A percentile compares a stretch with the other conserved stretches of the same genome.
phyloP scores from a whole-genome alignment of 2,888 invertebrate species.

The Petrolisthes cinctipes region DNA sequence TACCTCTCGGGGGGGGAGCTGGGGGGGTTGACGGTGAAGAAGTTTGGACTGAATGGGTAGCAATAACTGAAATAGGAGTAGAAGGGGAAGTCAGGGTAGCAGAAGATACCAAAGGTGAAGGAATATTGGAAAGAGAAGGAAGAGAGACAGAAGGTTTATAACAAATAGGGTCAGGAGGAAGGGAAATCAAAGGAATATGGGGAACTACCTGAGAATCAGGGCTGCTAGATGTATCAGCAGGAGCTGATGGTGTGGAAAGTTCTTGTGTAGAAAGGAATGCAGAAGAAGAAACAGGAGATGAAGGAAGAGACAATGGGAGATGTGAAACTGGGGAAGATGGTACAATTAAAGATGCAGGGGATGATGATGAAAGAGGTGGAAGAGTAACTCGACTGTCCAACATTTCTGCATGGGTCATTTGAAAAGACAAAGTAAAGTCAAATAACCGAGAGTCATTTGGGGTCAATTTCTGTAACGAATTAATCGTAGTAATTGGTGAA shows the following conservation, averaged over 20 bases:
- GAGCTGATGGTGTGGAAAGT: not conserved
- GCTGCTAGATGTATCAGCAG: not conserved
- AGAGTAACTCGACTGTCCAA: not conserved
- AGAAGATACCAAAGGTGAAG: not conserved
- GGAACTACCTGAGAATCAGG: not conserved
- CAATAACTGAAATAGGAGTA: not conserved
- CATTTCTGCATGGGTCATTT: not conserved
- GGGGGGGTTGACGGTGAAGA: not conserved
- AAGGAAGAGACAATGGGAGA: not conserved
- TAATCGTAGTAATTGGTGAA: not conserved
- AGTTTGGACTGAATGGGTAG: not conserved
- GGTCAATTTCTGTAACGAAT: not conserved
- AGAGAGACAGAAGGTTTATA: not conserved
- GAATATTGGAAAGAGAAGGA: not conserved
- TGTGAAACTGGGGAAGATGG: not conserved
- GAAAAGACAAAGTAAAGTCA: not conserved
- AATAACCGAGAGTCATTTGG: slow-evolving; percentile 3
- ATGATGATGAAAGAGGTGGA: not conserved
- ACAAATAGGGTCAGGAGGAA: not conserved
- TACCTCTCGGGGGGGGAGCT: slow-evolving; percentile 3
- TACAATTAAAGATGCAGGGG: not conserved
- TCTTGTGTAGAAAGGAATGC: not conserved
- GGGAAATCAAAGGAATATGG: not conserved
- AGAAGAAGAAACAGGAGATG: not conserved
- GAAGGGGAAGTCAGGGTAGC: not conserved